Conservation (phyloP, 1,140 invertebrate genomes). For the Choristoneura fumiferana region DNA sequence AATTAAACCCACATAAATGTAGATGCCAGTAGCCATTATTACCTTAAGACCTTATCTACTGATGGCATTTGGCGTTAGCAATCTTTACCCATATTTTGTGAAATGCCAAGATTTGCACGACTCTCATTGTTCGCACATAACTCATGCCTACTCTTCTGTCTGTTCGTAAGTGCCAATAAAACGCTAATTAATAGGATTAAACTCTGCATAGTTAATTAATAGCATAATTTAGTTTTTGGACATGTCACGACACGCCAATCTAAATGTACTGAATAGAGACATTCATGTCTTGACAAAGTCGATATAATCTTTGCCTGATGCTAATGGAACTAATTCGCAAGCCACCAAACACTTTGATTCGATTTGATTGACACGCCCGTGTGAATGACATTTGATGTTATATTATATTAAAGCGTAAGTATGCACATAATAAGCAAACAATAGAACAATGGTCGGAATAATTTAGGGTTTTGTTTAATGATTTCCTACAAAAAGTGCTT, state of each 20-base stretch:
- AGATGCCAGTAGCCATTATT: no score
- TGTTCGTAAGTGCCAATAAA: slow-evolving; percentile 2
- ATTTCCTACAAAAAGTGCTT: slow-evolving; percentile 41
- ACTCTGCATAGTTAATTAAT: slow-evolving; percentile 1
- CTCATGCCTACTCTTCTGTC: background rate
- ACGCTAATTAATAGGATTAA: background rate
- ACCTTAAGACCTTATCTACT: no score
- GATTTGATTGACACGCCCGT: slow-evolving; percentile 40
- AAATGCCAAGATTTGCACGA: slow-evolving; percentile 20
- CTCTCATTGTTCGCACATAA: slow-evolving; percentile 7
- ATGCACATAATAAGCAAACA: slow-evolving; percentile 36
- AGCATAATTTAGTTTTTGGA: background rate
- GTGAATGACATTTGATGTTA: slow-evolving; percentile 22
- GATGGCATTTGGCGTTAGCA: slow-evolving; percentile 21
- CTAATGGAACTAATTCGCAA: slow-evolving; percentile 22
- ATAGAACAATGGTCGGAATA: slow-evolving; percentile 39
- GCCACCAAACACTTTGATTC: slow-evolving; percentile 3
- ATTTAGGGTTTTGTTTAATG: slow-evolving; percentile 33
- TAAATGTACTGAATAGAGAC: slow-evolving; percentile 20
- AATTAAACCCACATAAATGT: no score
- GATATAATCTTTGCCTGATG: slow-evolving; percentile 17
- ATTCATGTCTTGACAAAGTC: slow-evolving; percentile 18
- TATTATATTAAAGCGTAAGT: slow-evolving; percentile 20
- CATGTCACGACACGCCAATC: slow-evolving; percentile 18
- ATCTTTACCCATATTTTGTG: slow-evolving; percentile 27